Percentiles rank a stretch among this genome's conserved stretches.
phyloP scores from a whole-genome alignment of 2,113 vertebrate species.

The Eulemur rufifrons region DNA sequence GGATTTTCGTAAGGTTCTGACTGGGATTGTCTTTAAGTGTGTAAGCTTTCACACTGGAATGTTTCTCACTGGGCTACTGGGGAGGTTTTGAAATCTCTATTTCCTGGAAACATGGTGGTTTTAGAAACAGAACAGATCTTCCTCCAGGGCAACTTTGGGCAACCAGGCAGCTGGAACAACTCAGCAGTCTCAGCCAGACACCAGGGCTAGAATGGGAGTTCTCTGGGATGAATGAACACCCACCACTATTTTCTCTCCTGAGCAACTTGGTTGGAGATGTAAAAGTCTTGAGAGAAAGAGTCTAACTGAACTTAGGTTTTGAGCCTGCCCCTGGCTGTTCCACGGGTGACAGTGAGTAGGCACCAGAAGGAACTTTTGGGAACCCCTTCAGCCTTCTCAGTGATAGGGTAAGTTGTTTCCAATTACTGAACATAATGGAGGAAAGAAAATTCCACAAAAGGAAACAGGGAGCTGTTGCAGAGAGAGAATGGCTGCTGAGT shows the following conservation, averaged over 20 bases:
- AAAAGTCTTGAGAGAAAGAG: neutral
- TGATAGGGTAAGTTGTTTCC: neutral
- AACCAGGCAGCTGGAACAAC: neutral
- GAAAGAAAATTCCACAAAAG: neutral
- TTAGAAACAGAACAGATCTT: slow-evolving; percentile 45
- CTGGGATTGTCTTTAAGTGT: neutral
- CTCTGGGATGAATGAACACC: neutral
- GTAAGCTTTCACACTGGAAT: neutral
- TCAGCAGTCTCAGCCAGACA: neutral
- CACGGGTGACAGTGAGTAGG: neutral
- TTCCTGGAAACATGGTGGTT: slow-evolving; percentile 38
- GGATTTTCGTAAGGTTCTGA: neutral
- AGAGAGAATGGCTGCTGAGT: neutral
- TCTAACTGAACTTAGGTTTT: neutral
- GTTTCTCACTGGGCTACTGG: neutral
- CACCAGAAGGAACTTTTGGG: neutral
- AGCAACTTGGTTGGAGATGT: neutral
- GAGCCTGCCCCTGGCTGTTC: neutral
- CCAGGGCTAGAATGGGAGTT: neutral
- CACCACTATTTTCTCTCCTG: neutral
- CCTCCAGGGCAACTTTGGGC: slow-evolving; percentile 7
- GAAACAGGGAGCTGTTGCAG: neutral
- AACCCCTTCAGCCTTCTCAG: neutral
- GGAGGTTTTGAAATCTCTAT: slow-evolving; percentile 48
- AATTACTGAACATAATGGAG: neutral